Evolutionary conservation across 2,113 vertebrate species (phyloP).

Genomic region (Parus major): DNA sequence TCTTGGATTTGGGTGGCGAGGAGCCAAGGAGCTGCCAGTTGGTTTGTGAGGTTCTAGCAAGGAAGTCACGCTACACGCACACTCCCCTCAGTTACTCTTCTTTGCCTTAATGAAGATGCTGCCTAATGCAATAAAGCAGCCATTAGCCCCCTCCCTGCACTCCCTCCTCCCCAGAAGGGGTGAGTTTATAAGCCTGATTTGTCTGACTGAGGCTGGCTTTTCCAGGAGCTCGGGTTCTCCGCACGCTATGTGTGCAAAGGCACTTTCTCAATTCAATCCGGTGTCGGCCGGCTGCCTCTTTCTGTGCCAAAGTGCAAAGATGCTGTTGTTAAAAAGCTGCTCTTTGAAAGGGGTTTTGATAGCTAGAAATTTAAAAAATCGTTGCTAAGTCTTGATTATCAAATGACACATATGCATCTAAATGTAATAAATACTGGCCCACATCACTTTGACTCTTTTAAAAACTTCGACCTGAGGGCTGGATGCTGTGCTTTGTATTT

Average conservation of each 20-base stretch:
- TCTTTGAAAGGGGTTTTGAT: background rate
- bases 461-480: background rate
- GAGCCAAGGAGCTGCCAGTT: conserved; percentile 66
- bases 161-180: background rate
- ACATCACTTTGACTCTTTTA: rapidly evolving
- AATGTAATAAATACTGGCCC: rapidly evolving
- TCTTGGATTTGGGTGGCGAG: conserved; percentile 62
- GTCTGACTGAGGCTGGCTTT: background rate
- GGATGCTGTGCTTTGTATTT: background rate
- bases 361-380: background rate
- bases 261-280: background rate
- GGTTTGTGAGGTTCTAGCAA: conserved; percentile 49
- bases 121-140: conserved; percentile 44
- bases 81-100: background rate
- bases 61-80: conserved; percentile 34
- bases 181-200: conserved; percentile 8
- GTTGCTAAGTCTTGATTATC: background rate
- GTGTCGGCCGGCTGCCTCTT: rapidly evolving
- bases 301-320: background rate
- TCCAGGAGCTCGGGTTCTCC: background rate
- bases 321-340: background rate
- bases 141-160: background rate
- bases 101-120: conserved; percentile 40
- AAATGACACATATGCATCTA: background rate
- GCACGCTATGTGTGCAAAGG: background rate